Evolutionary conservation across 2,888 invertebrate species (phyloP), one percentile per base, ranked within the genome.

Genomic region (Diarsia mendica): DNA sequence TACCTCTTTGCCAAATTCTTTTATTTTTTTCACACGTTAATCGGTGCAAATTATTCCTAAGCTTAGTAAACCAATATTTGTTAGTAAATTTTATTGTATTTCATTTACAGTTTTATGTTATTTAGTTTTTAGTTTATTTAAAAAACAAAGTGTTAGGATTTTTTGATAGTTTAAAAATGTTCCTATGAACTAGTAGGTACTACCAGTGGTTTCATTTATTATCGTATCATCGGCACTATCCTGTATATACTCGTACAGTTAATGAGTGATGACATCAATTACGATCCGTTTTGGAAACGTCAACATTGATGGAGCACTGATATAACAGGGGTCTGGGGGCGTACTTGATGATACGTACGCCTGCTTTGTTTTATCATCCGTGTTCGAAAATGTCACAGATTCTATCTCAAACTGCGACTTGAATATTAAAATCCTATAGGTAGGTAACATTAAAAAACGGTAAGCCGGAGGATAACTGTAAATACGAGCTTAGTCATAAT

Each of bases 401-500:
- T 83, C 80, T 90, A 91, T 90, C 91, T 79, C 75, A 75, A 85
- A 85, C 79, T 89, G 90, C 87, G 91, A 83, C 88, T 90, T 90
- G 92, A 93, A 93, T 93, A 93, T 91, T 88, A 92, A 93, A 90
- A 90, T 89, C 85, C 87, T 88, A 89, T 91, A 88, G 87, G 88
- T 88, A 86, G 79, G 79, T 71, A 82, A 84, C 89, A 92, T 93
- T 92, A 92, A 91, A 91, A 87, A 90, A 69, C 88, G 88, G 87
- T 89, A 87, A 85, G 88, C 89, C 88, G 86, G 91, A 90, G 85
- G 75, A 88, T 95, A 95, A 95, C 95, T 92, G 95, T 95, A 92
- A 87, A 93, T 91, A 90, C 93, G 79, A 90, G 93, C 93, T 92
- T 90, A 90, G 90, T 89, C 90, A 91, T 89, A 89, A 90, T 90